These are phyloP conservation scores for Limnodromus scolopaceus DNA, from an alignment of 2,797 vertebrate species.

Conservation along the genomic window DNA sequence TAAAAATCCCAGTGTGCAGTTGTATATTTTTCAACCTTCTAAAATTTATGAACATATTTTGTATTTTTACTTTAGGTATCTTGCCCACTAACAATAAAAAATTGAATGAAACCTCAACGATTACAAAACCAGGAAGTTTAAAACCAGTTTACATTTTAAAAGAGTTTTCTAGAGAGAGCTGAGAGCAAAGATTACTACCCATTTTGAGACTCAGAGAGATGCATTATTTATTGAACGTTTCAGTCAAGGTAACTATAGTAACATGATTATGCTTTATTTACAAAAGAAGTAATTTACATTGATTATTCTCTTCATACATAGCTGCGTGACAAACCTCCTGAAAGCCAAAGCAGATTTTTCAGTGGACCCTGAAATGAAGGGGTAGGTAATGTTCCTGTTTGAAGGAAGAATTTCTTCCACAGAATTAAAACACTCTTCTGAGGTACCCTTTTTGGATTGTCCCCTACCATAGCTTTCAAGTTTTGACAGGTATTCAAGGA, in stretches of 20 bases:
- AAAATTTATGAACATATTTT: neutral
- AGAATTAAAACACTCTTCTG: neutral
- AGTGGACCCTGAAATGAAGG: neutral
- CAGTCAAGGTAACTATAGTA: neutral
- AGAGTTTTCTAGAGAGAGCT: neutral
- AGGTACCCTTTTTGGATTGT: neutral
- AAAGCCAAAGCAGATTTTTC: neutral
- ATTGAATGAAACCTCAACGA: neutral
- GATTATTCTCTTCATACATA: neutral
- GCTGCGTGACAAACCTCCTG: neutral
- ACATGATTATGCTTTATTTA: neutral
- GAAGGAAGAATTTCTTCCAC: neutral
- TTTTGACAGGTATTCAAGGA: neutral
- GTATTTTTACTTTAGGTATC: neutral
- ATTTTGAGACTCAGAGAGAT: neutral
- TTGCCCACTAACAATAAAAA: neutral
- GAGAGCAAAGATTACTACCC: neutral
- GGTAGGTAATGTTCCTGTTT: neutral
- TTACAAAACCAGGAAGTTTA: neutral
- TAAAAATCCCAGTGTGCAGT: neutral
- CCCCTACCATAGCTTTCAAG: neutral
- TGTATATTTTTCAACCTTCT: neutral
- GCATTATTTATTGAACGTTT: neutral
- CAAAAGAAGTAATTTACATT: neutral
- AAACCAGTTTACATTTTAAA: neutral